These are phyloP conservation scores for Lanistes nyassanus DNA, from an alignment of 1,140 invertebrate species.

Conservation along the genomic window DNA sequence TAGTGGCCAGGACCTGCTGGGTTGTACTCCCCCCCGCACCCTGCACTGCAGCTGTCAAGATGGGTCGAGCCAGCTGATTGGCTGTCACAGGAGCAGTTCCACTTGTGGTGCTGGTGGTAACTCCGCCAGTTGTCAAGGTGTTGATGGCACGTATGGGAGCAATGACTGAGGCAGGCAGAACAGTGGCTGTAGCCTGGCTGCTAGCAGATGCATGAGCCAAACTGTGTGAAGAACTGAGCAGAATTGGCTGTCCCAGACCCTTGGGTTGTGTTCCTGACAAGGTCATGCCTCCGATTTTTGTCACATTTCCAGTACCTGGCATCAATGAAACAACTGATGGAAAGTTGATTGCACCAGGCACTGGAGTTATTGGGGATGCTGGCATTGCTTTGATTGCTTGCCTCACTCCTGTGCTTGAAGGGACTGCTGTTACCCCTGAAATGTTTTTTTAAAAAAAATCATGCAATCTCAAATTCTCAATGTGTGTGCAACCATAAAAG, in stretches of 20 bases:
- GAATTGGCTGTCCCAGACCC: neutral
- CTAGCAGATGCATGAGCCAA: neutral
- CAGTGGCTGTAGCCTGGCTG: neutral
- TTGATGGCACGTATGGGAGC: conserved; percentile 18
- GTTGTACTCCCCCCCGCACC: neutral
- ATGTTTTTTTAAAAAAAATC: neutral
- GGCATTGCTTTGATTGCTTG: neutral
- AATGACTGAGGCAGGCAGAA: conserved; percentile 8
- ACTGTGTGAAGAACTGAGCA: neutral
- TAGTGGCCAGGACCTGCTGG: neutral
- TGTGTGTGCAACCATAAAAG: neutral
- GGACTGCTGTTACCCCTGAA: neutral
- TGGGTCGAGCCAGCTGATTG: conserved; percentile 30
- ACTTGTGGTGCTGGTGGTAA: conserved; percentile 20
- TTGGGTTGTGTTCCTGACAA: conserved; percentile 5
- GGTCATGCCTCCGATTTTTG: neutral
- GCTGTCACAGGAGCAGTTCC: conserved; percentile 25
- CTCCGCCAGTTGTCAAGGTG: conserved; percentile 21
- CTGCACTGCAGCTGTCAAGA: conserved; percentile 24
- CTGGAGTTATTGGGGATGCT: neutral
- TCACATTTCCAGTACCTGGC: neutral
- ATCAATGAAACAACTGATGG: neutral
- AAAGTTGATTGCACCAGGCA: neutral
- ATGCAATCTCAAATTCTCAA: neutral
- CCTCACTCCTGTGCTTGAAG: neutral